phyloP scores from a whole-genome alignment of 2,888 invertebrate genomes.

The Heteropelma amictum region DNA sequence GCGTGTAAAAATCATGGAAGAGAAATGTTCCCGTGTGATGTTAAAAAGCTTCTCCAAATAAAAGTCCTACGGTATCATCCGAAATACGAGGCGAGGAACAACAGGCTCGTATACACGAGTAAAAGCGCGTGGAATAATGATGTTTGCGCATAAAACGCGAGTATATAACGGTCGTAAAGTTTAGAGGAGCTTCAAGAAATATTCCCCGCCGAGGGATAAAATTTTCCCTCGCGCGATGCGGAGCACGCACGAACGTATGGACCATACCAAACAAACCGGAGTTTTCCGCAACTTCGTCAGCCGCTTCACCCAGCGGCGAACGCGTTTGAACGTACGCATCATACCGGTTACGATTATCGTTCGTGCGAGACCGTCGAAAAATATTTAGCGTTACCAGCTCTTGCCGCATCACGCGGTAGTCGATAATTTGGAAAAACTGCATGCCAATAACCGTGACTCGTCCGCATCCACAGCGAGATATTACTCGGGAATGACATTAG shows the following conservation, averaged over 20 bases:
- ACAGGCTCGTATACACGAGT: slow-evolving; percentile 7
- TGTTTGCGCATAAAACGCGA: slow-evolving; percentile 17
- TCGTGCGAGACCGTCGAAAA: background rate
- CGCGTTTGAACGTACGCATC: too few relatives aligned
- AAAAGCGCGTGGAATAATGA: slow-evolving; percentile 28
- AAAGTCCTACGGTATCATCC: background rate
- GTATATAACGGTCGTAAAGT: slow-evolving; percentile 46
- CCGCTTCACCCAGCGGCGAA: too few relatives aligned
- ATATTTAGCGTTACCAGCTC: too few relatives aligned
- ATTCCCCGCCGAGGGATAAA: slow-evolving; percentile 47
- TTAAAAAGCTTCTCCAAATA: background rate
- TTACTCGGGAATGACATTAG: background rate
- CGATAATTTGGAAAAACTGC: background rate
- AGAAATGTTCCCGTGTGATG: background rate
- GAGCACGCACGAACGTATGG: slow-evolving; percentile 12
- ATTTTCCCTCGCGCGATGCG: slow-evolving; percentile 10
- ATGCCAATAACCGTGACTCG: background rate
- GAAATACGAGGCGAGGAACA: background rate
- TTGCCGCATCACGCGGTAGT: too few relatives aligned
- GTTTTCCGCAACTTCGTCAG: background rate
- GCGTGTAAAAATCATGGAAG: background rate
- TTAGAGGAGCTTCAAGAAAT: slow-evolving; percentile 37
- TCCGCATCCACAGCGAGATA: background rate
- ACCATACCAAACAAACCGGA: slow-evolving; percentile 37
- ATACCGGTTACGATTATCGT: background rate